Base-by-base conservation (phyloP, 2,797 vertebrate genomes). In the Etheostoma nigrum region DNA sequence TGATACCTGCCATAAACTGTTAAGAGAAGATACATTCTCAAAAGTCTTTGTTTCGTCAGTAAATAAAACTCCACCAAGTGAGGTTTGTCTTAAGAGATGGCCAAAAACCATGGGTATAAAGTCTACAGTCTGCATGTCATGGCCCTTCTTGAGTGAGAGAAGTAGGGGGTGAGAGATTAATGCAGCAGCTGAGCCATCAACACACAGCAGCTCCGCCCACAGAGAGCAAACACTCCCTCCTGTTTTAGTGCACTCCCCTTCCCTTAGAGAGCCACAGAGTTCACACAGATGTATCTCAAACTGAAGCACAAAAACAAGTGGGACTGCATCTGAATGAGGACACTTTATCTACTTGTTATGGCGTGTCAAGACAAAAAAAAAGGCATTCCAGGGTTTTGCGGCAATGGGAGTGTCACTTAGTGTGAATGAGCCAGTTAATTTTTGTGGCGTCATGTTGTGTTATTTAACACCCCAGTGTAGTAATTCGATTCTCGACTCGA, bases 151-250 rank as follows among this genome's bases (percentile, higher is more conserved):
- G 40, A 66, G 45, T 0, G 1, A 42, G 60, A 40, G 54, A n/a
- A 15, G 48, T 68, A 12, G 64, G 63, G n/a, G 60, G 13, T 45
- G 66, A 59, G 65, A 59, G 51, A 10, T 36, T 36, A 36, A 68
- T 63, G 52, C 72, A 62, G 71, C 68, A 51, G 66, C 69, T 72
- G 74, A 44, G 62, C n/a, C 76, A 76, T 71, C 63, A 30, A 57
- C 62, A 51, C 27, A 70, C 59, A 62, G 47, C 14, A 66, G 65
- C 87, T 77, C 91, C 85, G 74, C 90, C 91, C 84, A 51, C 69
- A 3, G 1, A 48, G 42, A 9, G 57, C 18, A 65, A 63, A 72
- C 76, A 33, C 84, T 81, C 90, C 88, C 74, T 79, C 70, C 23
- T 63, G 55, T 57, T 82, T 57, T 61, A n/a, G 67, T 79, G 78